Conservation (phyloP, 2,888 invertebrate genomes). For the Drosophila robusta region DNA sequence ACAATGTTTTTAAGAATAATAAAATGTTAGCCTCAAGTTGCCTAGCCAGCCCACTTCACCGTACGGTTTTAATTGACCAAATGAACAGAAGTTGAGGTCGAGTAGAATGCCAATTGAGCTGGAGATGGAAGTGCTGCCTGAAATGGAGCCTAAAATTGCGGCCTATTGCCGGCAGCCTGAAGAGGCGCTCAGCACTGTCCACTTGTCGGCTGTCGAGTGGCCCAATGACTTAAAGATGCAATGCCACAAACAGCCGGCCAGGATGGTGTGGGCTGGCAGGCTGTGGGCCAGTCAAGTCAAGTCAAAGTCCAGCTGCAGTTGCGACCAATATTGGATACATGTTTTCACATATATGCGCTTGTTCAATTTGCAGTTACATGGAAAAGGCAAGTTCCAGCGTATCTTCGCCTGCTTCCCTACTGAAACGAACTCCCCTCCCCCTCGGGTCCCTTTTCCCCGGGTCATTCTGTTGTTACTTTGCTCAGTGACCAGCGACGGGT, state of each 20-base stretch:
- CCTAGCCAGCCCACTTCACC: constrained; percentile 26
- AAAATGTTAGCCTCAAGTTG: constrained; percentile 19
- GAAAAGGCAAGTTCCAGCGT: constrained; percentile 52
- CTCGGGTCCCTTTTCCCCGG: not conserved
- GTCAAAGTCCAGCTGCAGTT: constrained; percentile 21
- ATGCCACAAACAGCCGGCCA: constrained; percentile 24
- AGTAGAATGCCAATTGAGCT: constrained; percentile 13
- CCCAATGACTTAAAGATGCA: constrained; percentile 49
- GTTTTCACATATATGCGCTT: constrained; percentile 33
- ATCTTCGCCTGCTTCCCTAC: constrained; percentile 1
- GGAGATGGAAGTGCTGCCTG: constrained; percentile 32
- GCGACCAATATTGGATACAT: constrained; percentile 10
- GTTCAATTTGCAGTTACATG: constrained; percentile 69
- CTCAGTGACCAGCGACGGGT: not conserved
- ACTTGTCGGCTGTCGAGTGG: constrained; percentile 35
- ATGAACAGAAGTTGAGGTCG: constrained; percentile 37
- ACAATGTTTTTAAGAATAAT: constrained; percentile 8
- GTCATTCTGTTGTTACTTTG: constrained; percentile 27
- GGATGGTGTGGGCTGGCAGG: not conserved
- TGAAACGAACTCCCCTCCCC: not conserved
- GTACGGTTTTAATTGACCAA: constrained; percentile 54
- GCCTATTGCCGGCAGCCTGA: constrained; percentile 15
- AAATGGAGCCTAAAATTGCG: constrained; percentile 56
- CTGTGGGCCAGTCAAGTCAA: constrained; percentile 16
- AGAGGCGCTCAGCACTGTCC: constrained; percentile 25